Percentiles rank a stretch among this genome's conserved stretches.
Evolutionary conservation across 2,113 vertebrate genomes (phyloP).

Genomic region (Rhinopomastus cyanomelas): DNA sequence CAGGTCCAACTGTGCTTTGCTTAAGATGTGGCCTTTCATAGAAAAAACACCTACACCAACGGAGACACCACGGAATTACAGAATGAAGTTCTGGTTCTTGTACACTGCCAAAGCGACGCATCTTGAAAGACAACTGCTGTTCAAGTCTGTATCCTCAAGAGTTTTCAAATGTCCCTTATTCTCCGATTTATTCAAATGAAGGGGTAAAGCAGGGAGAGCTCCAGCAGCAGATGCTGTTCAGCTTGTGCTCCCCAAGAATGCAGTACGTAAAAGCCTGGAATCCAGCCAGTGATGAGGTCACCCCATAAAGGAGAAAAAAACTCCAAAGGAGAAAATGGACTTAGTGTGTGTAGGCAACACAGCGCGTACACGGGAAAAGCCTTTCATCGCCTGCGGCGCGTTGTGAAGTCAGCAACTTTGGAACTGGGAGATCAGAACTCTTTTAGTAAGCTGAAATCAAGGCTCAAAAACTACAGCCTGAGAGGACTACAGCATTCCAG

Average conservation of each 20-base stretch:
- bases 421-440: neutral
- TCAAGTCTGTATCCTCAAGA: neutral
- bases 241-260: neutral
- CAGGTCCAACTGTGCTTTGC: neutral
- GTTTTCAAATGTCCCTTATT: neutral
- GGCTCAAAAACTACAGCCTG: neutral
- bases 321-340: neutral
- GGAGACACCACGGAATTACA: neutral
- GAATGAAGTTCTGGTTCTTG: neutral
- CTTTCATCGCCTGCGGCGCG: neutral
- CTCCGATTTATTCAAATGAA: neutral
- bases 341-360: neutral
- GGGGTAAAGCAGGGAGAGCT: neutral
- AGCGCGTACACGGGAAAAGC: neutral
- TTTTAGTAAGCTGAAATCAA: neutral
- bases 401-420: neutral
- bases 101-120: neutral
- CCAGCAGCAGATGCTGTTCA: neutral
- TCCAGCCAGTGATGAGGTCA: neutral
- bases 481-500: neutral
- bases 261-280: neutral
- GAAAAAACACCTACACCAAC: neutral
- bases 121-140: neutral
- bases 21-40: neutral
- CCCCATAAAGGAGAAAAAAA: neutral